These are phyloP conservation scores for Lacanobia oleracea DNA, from an alignment of 2,888 invertebrate species.

Conservation along the genomic window DNA sequence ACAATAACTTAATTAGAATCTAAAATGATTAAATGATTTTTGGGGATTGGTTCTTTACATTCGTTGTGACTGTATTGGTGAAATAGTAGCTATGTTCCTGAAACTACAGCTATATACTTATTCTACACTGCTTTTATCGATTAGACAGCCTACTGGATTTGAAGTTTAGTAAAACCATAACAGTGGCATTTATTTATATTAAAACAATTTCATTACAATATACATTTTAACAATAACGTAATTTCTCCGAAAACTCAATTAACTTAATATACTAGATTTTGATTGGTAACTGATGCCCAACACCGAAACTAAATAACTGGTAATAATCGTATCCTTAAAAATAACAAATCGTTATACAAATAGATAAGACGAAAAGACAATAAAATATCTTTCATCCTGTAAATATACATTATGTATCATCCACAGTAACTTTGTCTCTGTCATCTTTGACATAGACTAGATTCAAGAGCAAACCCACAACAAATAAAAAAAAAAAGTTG, in stretches of 20 bases:
- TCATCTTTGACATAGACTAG: too few relatives aligned
- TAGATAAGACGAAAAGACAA: too few relatives aligned
- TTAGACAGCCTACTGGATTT: not conserved
- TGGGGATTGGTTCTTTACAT: not conserved
- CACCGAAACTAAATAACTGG: not conserved
- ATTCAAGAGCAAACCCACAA: too few relatives aligned
- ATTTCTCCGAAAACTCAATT: not conserved
- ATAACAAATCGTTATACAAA: not conserved
- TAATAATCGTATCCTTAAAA: not conserved
- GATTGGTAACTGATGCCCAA: not conserved
- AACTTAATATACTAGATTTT: not conserved
- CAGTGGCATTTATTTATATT: not conserved
- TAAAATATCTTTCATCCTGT: too few relatives aligned
- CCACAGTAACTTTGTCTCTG: too few relatives aligned
- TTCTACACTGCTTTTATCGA: not conserved
- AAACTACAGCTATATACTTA: not conserved
- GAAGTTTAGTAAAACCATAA: not conserved
- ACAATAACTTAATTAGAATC: not conserved
- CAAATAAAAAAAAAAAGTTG: too few relatives aligned
- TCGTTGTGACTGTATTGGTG: not conserved
- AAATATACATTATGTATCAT: too few relatives aligned
- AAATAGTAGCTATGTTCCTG: not conserved
- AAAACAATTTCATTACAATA: not conserved
- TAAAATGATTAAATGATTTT: not conserved
- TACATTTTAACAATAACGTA: not conserved